Conservation (phyloP, 2,797 vertebrate species). For the Galagoides demidoff region DNA sequence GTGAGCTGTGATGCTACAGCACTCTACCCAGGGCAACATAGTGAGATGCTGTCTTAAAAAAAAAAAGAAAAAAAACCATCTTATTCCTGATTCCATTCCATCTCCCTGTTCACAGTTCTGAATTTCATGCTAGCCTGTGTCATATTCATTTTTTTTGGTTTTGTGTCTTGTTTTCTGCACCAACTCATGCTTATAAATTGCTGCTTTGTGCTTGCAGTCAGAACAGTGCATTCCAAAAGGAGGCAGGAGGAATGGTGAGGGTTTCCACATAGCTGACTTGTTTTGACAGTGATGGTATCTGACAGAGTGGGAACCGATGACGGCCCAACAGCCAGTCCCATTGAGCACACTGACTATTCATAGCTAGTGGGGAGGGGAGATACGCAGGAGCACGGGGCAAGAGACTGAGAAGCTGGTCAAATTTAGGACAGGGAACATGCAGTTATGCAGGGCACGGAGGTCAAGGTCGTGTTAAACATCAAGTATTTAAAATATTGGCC, state of each 20-base stretch:
- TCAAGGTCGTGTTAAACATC: slow-evolving; percentile 57
- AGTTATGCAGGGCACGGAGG: slow-evolving; percentile 40
- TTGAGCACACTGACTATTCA: slow-evolving; percentile 52
- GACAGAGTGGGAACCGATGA: slow-evolving; percentile 57
- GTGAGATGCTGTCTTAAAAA: too few species aligned
- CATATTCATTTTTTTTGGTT: slow-evolving; percentile 50
- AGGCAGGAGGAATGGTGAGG: slow-evolving; percentile 44
- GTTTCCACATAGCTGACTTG: slow-evolving; percentile 71
- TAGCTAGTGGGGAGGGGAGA: not conserved
- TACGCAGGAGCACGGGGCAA: not conserved
- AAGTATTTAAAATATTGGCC: slow-evolving; percentile 70
- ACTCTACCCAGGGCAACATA: too few species aligned
- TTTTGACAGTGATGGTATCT: slow-evolving; percentile 73
- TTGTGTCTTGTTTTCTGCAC: slow-evolving; percentile 57
- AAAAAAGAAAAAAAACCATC: not conserved
- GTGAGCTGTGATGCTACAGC: too few species aligned
- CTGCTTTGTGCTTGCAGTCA: slow-evolving; percentile 57
- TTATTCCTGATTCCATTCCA: not conserved
- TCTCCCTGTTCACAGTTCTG: not conserved
- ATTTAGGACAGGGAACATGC: not conserved
- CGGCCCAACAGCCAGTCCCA: slow-evolving; percentile 22
- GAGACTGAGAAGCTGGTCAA: slow-evolving; percentile 35
- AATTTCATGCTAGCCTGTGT: not conserved
- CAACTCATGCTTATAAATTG: slow-evolving; percentile 67
- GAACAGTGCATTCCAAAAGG: slow-evolving; percentile 62